Conservation (phyloP, 2,888 invertebrate species). For the Digitonthophagus gazella region DNA sequence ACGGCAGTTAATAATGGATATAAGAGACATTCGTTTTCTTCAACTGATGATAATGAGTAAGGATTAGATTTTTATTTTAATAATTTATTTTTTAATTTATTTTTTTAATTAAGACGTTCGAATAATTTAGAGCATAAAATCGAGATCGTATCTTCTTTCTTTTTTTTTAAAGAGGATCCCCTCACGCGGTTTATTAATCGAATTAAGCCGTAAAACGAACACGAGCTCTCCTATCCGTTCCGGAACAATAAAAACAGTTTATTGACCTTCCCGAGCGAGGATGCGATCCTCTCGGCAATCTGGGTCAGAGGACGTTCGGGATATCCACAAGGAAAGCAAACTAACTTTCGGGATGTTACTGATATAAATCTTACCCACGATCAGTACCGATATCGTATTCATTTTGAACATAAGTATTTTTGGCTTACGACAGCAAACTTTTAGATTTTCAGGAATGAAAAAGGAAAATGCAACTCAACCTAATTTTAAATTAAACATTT, state of each 20-base stretch:
- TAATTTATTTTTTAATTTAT: neutral
- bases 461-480: no score
- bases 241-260: constrained; percentile 18
- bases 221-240: neutral
- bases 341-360: neutral
- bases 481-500: no score
- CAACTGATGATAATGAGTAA: constrained; percentile 21
- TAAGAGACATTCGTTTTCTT: constrained; percentile 47
- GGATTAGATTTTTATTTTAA: neutral
- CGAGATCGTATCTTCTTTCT: no score
- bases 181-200: neutral
- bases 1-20: constrained; percentile 54
- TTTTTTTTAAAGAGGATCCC: neutral
- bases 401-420: no score
- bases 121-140: neutral
- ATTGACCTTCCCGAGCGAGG: constrained; percentile 11
- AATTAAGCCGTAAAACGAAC: neutral
- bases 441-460: no score
- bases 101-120: neutral
- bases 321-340: neutral
- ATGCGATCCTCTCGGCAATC: neutral
- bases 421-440: no score
- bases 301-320: no score
- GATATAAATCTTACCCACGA: neutral
- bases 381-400: no score